phyloP scores from a whole-genome alignment of 2,888 invertebrate species.

The Trachelus iudaicus region DNA sequence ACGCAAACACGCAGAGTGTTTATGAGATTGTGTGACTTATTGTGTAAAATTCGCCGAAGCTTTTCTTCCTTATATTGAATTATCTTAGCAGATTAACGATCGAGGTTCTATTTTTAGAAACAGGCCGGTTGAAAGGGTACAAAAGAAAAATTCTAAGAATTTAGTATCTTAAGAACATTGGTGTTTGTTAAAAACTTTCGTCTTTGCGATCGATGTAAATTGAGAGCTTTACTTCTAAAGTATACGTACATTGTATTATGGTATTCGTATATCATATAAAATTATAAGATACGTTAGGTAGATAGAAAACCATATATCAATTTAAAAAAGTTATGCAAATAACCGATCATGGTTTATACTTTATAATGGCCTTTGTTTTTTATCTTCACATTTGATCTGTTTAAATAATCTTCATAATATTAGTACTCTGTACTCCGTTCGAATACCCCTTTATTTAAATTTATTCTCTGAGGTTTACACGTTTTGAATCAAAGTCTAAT shows the following conservation, averaged over 20 bases:
- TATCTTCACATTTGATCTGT: neutral
- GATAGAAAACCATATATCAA: neutral
- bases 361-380: neutral
- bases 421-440: neutral
- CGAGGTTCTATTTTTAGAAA: neutral
- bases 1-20: neutral
- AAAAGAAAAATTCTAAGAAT: neutral
- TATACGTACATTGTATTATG: neutral
- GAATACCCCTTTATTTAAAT: neutral
- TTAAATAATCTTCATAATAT: too few species aligned
- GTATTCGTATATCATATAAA: neutral
- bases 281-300: neutral
- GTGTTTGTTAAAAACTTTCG: neutral
- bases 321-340: neutral
- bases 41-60: neutral
- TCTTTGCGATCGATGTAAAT: neutral
- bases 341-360: neutral
- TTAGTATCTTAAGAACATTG: neutral
- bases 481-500: conserved; percentile 24
- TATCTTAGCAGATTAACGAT: neutral
- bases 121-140: neutral
- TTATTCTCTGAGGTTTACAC: conserved; percentile 20
- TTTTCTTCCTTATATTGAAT: neutral
- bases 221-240: neutral
- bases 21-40: neutral